A percentile compares a stretch with the other conserved stretches of the same genome.
These are phyloP conservation scores for Megaceryle maxima DNA, from an alignment of 2,113 vertebrate species.

Conservation along the genomic window DNA sequence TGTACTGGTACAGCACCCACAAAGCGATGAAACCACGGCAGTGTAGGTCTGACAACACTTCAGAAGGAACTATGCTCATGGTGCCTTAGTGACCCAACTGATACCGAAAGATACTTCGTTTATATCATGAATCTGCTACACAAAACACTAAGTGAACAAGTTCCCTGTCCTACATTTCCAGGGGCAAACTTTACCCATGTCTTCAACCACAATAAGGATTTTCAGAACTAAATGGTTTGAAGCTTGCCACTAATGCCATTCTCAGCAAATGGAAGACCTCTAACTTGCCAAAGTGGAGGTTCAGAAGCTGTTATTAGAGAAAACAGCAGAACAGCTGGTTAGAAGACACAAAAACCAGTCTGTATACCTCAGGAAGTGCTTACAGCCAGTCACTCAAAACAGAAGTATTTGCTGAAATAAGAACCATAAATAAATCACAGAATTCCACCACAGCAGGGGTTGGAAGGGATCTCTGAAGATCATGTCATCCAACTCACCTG, in stretches of 20 bases:
- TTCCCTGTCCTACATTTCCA: not conserved
- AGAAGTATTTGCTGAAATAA: not conserved
- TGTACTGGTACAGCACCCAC: not conserved
- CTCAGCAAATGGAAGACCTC: not conserved
- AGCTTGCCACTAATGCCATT: not conserved
- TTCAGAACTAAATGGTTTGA: not conserved
- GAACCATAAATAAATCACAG: not conserved
- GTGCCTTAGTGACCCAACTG: not conserved
- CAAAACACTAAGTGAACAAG: not conserved
- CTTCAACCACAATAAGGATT: not conserved
- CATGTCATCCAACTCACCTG: too few species aligned
- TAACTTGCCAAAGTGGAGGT: not conserved
- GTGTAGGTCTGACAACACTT: rapidly evolving
- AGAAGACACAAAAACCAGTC: not conserved
- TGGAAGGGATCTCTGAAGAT: too few species aligned
- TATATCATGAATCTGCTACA: not conserved
- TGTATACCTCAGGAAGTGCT: not conserved
- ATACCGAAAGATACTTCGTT: not conserved
- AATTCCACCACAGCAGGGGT: too few species aligned
- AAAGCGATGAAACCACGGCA: not conserved
- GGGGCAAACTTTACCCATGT: not conserved
- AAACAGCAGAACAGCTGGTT: not conserved
- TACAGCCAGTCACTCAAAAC: not conserved
- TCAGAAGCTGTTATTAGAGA: not conserved
- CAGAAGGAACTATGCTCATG: not conserved